phyloP scores from a whole-genome alignment of 2,797 vertebrate genomes.

The Gorsachius magnificus region DNA sequence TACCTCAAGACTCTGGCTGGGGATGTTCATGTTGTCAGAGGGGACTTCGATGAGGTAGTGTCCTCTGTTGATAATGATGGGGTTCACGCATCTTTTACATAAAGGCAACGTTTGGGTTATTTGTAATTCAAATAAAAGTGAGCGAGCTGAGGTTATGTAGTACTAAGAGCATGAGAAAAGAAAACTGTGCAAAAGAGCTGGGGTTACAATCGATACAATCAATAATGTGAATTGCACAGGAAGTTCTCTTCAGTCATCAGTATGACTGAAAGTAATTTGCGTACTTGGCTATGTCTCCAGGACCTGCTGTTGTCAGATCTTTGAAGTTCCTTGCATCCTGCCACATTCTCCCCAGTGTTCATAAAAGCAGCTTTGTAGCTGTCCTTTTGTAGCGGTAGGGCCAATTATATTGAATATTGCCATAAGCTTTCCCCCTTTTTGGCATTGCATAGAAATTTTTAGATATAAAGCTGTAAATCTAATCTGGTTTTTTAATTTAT shows the following conservation, averaged over 20 bases:
- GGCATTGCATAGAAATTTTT: background rate
- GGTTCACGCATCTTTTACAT: rapidly evolving
- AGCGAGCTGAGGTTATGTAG: background rate
- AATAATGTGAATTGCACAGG: background rate
- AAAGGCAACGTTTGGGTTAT: background rate
- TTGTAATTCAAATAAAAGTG: background rate
- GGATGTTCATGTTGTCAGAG: conserved; percentile 96
- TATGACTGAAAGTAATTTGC: background rate
- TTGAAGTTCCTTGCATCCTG: background rate
- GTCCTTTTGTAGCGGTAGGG: background rate
- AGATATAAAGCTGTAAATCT: background rate
- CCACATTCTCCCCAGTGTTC: background rate
- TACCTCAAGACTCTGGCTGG: conserved; percentile 98
- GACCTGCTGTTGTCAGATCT: background rate
- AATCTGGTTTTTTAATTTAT: background rate
- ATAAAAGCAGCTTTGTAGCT: background rate
- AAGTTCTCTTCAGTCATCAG: background rate
- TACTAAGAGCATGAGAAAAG: background rate
- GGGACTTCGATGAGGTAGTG: conserved; percentile 95
- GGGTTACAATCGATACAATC: background rate
- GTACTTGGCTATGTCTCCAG: background rate
- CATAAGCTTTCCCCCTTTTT: background rate
- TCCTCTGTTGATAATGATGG: background rate
- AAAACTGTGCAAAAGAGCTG: background rate
- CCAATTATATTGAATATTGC: background rate